These are phyloP conservation scores for Drosophila orosa DNA, from an alignment of 1,140 invertebrate genomes.

Conservation along the genomic window DNA sequence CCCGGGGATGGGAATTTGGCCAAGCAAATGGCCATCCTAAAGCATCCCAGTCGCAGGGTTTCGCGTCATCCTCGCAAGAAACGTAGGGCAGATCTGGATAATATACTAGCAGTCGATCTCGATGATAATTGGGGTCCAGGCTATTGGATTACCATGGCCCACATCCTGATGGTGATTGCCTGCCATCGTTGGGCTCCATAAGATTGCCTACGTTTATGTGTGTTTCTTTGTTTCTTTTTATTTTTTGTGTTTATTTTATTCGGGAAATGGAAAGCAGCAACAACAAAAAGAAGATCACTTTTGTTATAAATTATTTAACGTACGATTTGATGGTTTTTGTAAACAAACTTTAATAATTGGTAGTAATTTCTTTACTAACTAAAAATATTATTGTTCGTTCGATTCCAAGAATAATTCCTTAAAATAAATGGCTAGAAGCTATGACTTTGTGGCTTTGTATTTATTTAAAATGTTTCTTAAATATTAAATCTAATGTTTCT, in stretches of 20 bases:
- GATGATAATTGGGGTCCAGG: background rate
- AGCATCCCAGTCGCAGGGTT: background rate
- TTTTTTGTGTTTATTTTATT: background rate
- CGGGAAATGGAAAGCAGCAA: background rate
- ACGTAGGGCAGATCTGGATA: background rate
- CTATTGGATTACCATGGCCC: conserved; percentile 38
- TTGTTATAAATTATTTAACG: conserved; percentile 1
- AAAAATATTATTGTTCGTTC: no score
- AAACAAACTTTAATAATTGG: no score
- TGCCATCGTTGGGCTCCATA: conserved; percentile 43
- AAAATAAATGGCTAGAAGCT: no score
- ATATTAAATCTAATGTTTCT: background rate
- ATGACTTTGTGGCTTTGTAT: background rate
- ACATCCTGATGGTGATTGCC: conserved; percentile 28
- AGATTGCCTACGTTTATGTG: conserved; percentile 36
- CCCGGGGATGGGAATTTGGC: background rate
- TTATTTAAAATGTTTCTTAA: background rate
- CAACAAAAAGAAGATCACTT: background rate
- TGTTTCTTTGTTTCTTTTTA: conserved; percentile 35
- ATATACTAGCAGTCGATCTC: rapidly evolving
- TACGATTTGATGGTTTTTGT: background rate
- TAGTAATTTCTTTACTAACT: no score
- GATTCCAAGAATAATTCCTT: no score
- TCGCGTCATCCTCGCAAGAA: background rate
- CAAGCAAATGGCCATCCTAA: conserved; percentile 9